These are phyloP conservation scores for Trissoscelio sp. DNA, from an alignment of 2,888 invertebrate genomes.

Conservation along the genomic window DNA sequence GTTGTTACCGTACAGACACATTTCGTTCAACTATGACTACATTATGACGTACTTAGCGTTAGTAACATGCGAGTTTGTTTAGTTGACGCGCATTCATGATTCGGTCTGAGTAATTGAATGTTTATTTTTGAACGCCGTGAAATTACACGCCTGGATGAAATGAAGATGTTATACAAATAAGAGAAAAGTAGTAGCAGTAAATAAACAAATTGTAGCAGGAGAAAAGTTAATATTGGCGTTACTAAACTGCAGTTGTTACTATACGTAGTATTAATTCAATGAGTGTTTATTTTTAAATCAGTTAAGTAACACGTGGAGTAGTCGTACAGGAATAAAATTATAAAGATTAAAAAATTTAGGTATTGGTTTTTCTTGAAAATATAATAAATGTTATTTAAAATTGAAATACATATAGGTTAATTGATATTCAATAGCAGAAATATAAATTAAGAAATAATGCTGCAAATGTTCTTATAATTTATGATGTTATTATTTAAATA, in stretches of 20 bases:
- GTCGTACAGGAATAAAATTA: too few species aligned
- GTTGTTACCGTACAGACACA: slow-evolving; percentile 34
- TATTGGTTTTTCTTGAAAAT: too few species aligned
- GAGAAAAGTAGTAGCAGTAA: background rate
- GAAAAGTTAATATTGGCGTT: background rate
- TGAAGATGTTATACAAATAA: background rate
- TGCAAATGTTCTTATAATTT: too few species aligned
- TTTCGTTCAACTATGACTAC: slow-evolving; percentile 47
- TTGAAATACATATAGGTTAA: too few species aligned
- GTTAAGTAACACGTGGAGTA: too few species aligned
- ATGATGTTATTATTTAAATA: too few species aligned
- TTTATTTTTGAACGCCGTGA: slow-evolving; percentile 10
- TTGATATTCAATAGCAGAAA: too few species aligned
- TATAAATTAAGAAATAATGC: too few species aligned
- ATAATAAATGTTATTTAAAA: too few species aligned
- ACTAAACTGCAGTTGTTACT: background rate
- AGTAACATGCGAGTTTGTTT: slow-evolving; percentile 10
- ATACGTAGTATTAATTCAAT: too few species aligned
- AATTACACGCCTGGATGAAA: background rate
- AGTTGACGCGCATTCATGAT: slow-evolving; percentile 11
- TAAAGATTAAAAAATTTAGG: too few species aligned
- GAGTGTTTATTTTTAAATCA: too few species aligned
- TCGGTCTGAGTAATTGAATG: slow-evolving; percentile 43
- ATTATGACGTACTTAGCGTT: slow-evolving; percentile 51
- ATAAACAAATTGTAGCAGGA: background rate